Conservation (phyloP, 2,113 vertebrate genomes). For the Erythrolamprus reginae region DNA sequence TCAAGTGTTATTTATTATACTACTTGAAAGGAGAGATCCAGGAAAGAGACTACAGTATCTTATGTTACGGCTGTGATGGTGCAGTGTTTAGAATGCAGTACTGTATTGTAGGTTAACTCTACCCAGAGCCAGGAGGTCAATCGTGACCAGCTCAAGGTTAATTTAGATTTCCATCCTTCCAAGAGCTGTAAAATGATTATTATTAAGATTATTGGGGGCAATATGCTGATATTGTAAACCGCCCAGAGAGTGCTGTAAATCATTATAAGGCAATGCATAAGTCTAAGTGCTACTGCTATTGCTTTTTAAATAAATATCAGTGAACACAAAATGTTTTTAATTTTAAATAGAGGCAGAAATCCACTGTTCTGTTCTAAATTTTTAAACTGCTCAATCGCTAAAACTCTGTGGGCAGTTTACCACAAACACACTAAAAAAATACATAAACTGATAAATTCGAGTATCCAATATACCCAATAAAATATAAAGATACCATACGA, state of each 20-base stretch:
- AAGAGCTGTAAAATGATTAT: not conserved
- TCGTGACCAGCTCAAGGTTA: not conserved
- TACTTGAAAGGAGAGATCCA: not conserved
- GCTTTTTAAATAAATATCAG: not conserved
- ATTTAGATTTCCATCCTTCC: not conserved
- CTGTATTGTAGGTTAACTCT: not conserved
- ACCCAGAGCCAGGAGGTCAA: not conserved
- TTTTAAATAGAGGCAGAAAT: not conserved
- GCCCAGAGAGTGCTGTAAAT: not conserved
- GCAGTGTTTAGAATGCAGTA: not conserved
- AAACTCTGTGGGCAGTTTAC: not conserved
- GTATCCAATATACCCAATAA: not conserved
- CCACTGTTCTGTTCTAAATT: not conserved
- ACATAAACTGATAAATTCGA: not conserved
- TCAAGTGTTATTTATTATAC: not conserved
- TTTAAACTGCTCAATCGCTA: not conserved
- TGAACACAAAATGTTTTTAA: not conserved
- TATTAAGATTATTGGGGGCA: not conserved
- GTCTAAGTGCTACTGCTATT: not conserved
- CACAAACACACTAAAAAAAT: not conserved
- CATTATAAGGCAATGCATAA: not conserved
- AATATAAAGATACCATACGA: not conserved
- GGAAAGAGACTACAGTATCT: not conserved
- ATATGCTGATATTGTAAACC: not conserved
- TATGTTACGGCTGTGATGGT: not conserved